These are phyloP conservation scores for Homalodisca vitripennis DNA, from an alignment of 1,140 invertebrate species.

Conservation along the genomic window DNA sequence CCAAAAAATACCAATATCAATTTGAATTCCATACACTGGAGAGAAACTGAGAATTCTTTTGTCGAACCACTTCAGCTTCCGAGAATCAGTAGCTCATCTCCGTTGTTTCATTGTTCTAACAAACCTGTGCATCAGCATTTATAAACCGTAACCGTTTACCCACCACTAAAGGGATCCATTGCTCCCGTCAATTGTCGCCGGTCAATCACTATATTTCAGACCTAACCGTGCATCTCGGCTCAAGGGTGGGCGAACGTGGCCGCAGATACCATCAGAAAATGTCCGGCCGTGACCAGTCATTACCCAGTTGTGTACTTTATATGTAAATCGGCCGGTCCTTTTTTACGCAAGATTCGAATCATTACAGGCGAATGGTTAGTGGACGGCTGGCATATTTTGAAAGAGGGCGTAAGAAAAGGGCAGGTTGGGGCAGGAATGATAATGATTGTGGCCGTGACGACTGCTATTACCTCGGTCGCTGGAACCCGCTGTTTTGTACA, in stretches of 20 bases:
- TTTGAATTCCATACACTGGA: too few species aligned
- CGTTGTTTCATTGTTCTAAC: too few species aligned
- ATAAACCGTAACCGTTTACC: conserved; percentile 7
- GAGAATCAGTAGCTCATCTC: too few species aligned
- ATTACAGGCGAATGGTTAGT: conserved; percentile 15
- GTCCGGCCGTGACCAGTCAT: background rate
- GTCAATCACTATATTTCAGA: conserved; percentile 2
- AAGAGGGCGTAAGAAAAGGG: conserved; percentile 27
- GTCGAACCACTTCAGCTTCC: too few species aligned
- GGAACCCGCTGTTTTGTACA: conserved; percentile 3
- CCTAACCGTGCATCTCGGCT: background rate
- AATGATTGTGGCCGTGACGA: conserved; percentile 13
- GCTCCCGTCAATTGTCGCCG: background rate
- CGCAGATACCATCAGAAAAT: conserved; percentile 5
- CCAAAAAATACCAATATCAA: too few species aligned
- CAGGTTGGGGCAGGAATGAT: conserved; percentile 23
- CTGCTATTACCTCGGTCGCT: conserved; percentile 8
- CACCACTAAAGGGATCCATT: background rate
- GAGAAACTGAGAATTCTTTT: too few species aligned
- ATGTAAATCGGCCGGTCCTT: conserved; percentile 10
- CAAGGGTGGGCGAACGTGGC: background rate
- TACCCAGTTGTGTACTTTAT: conserved; percentile 12
- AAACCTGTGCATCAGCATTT: background rate
- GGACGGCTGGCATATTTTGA: conserved; percentile 26
- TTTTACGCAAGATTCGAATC: conserved; percentile 2